Base-by-base conservation (phyloP, 1,140 invertebrate genomes). In the Solenopsis invicta region DNA sequence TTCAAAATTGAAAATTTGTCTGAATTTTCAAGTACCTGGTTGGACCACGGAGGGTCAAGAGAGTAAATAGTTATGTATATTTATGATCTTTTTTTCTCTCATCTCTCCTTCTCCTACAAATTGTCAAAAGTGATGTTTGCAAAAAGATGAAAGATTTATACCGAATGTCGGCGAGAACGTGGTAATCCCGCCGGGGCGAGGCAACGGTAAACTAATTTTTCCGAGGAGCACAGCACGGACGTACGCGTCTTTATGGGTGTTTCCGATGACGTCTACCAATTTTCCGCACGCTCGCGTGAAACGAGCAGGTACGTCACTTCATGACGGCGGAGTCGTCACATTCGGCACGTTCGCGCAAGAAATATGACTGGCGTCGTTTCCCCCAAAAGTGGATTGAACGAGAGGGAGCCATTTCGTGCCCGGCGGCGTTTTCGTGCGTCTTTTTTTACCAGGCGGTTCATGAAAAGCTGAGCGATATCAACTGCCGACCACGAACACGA, bases 371-470 rank as follows among this genome's bases (percentile, higher is more conserved):
- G 52, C 67, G 67, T 74, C 80, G 67, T 72, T 21, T 74, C 24
- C 34, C 80, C 80, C 37, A 82, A 82, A 82, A 82, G 80, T 82
- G 54, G 67, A 82, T 82, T 82, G 80, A 82, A 82, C 80, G 80
- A 82, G 80, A 74, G 80, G 80, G 80, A 82, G 80, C 54, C 54
- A 13, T 82, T 82, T 74, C 80, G 80, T 82, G 54, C 67, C 67
- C 80, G 80, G 67, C 54, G 67, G 80, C 78, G 78, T 82, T 66
- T 82, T 45, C 41, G 61, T 16, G 61, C 18, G 76, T 67, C 76
- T 52, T 61, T 74, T 81, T 82, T 82, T 34, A 59, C 54, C 75
- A 61, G 54, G 29, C 78, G 48, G 80, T 74, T 74, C 80, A 82
- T 82, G 80, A 82, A 82, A 82, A 74, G 80, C 67, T 74, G 67